A percentile compares a stretch with the other conserved stretches of the same genome.
These are phyloP conservation scores for Muscicapa adusta DNA, from an alignment of 2,113 vertebrate genomes.

Conservation along the genomic window DNA sequence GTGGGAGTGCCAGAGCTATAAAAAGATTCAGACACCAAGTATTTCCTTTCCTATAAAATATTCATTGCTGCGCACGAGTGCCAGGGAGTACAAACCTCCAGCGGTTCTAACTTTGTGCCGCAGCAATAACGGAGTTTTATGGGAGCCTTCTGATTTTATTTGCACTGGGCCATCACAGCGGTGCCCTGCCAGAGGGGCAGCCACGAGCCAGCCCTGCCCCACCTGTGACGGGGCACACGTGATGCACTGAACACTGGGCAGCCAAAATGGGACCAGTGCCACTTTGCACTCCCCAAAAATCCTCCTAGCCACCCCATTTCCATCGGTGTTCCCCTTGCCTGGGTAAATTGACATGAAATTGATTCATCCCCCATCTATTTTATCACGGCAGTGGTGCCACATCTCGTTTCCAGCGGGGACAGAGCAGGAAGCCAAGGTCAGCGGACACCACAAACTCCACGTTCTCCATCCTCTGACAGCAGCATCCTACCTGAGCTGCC, in stretches of 20 bases:
- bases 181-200: neutral
- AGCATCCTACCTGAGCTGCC: neutral
- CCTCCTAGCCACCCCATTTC: neutral
- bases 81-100: conserved; percentile 91
- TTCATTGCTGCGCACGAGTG: conserved; percentile 82
- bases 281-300: neutral
- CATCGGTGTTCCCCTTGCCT: neutral
- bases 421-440: conserved; percentile 59
- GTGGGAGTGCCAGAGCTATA: conserved; percentile 80
- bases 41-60: conserved; percentile 98
- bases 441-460: neutral
- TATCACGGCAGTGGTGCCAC: conserved; percentile 61
- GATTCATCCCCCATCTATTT: conserved; percentile 60
- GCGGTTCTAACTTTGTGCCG: conserved; percentile 86
- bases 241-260: rapidly evolving
- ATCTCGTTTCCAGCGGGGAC: conserved; percentile 22
- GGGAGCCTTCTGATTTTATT: conserved; percentile 72
- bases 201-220: neutral
- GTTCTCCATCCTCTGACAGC: neutral
- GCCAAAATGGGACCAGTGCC: rapidly evolving
- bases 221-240: no score
- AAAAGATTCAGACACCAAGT: conserved; percentile 92
- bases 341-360: conserved; percentile 54
- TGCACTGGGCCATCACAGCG: conserved; percentile 25
- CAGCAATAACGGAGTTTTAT: conserved; percentile 78